Evolutionary conservation across 2,888 invertebrate species (phyloP).

Genomic region (Rhamphomyia laevipes): DNA sequence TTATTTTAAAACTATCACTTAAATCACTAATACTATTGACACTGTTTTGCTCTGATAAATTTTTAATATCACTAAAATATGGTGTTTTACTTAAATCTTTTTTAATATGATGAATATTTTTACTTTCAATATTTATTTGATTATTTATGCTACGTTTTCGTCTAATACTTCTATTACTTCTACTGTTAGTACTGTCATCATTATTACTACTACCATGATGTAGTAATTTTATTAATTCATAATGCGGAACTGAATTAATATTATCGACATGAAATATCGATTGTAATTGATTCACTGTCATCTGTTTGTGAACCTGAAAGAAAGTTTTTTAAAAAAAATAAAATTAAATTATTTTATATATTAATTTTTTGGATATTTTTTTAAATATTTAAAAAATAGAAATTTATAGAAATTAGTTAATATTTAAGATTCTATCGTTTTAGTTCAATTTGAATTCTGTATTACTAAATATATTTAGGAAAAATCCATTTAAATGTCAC

Average conservation of each 20-base stretch:
- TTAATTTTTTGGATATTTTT: too few species aligned
- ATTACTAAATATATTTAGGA: too few species aligned
- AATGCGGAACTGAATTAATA: conserved; percentile 67
- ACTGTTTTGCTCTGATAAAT: conserved; percentile 15
- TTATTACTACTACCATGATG: conserved; percentile 42
- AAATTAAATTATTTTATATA: neutral
- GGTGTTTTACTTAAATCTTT: conserved; percentile 38
- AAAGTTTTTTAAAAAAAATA: neutral
- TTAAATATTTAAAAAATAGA: too few species aligned
- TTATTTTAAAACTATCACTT: conserved; percentile 15
- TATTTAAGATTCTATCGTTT: too few species aligned
- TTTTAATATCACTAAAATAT: conserved; percentile 33
- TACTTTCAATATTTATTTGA: conserved; percentile 10
- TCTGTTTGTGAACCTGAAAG: conserved; percentile 73
- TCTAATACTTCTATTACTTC: conserved; percentile 23
- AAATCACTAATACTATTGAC: conserved; percentile 19
- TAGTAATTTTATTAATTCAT: conserved; percentile 67
- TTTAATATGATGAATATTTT: conserved; percentile 33
- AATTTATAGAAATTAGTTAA: too few species aligned
- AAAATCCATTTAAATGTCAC: too few species aligned
- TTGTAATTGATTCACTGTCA: conserved; percentile 71
- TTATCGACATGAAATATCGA: conserved; percentile 75
- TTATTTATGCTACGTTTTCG: conserved; percentile 20
- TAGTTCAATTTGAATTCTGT: too few species aligned
- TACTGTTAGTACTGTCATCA: conserved; percentile 8